Evolutionary conservation across 2,888 invertebrate genomes (phyloP).

Genomic region (Metalampra italica): DNA sequence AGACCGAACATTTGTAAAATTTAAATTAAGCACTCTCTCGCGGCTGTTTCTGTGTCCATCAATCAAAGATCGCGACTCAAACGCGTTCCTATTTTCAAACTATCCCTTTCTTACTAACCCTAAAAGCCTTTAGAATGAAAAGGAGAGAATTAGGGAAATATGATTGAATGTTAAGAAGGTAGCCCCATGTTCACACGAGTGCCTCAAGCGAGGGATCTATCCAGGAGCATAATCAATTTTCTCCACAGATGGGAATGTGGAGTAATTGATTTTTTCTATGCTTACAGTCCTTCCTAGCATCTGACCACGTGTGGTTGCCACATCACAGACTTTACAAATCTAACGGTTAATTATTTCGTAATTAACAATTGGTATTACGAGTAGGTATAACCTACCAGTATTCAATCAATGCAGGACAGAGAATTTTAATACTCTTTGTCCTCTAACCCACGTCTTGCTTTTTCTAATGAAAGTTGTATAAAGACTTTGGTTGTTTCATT

Average conservation of each 20-base stretch:
- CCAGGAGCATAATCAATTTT: constrained; percentile 49
- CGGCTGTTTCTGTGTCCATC: constrained; percentile 43
- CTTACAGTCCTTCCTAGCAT: not conserved
- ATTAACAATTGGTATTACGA: too few species aligned
- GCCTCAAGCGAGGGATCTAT: constrained; percentile 36
- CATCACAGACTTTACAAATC: constrained; percentile 10
- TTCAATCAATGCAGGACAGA: too few species aligned
- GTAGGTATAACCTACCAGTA: too few species aligned
- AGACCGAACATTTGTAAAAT: constrained; percentile 24
- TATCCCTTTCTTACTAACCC: constrained; percentile 12
- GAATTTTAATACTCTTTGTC: too few species aligned
- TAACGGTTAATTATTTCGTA: constrained; percentile 6
- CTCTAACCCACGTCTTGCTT: too few species aligned
- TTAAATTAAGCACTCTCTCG: constrained; percentile 44
- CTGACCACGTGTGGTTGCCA: not conserved
- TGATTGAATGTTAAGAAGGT: constrained; percentile 20
- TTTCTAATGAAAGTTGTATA: too few species aligned
- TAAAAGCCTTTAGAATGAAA: constrained; percentile 3
- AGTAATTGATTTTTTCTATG: constrained; percentile 24
- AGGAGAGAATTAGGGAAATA: constrained; percentile 17
- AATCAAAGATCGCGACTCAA: constrained; percentile 45
- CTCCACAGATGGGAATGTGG: constrained; percentile 22
- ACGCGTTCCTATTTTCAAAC: constrained; percentile 8
- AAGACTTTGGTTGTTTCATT: too few species aligned
- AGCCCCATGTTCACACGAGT: constrained; percentile 39